Conservation (phyloP, 1,140 invertebrate species). For the Leucophenga varia region DNA sequence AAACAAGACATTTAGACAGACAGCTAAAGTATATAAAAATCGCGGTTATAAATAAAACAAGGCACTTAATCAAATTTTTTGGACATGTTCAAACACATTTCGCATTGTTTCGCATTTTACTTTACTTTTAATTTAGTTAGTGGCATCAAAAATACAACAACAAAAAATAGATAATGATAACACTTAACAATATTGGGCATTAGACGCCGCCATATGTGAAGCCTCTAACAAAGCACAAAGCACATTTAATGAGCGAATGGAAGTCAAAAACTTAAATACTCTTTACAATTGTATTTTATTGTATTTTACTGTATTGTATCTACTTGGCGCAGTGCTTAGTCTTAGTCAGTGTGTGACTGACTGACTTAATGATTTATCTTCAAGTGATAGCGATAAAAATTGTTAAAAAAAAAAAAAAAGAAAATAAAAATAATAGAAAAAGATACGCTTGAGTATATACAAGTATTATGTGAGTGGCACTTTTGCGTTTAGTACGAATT, state of each 20-base stretch:
- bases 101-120: conserved; percentile 15
- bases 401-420: conserved; percentile 2
- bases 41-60: conserved; percentile 2
- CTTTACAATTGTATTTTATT: too few relatives aligned
- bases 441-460: too few relatives aligned
- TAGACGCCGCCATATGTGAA: conserved; percentile 5
- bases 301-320: too few relatives aligned
- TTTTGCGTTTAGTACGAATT: conserved; percentile 28
- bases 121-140: too few relatives aligned
- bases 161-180: too few relatives aligned
- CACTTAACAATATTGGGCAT: conserved; percentile 35
- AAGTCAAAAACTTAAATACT: too few relatives aligned
- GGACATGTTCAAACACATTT: conserved; percentile 50
- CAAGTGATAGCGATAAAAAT: conserved; percentile 1
- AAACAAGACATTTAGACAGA: neutral
- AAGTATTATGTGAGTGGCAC: conserved; percentile 23
- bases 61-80: conserved; percentile 41
- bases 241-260: conserved; percentile 11
- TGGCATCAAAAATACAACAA: too few relatives aligned
- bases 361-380: neutral
- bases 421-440: too few relatives aligned
- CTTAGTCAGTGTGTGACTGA: neutral
- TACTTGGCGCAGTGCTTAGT: neutral
- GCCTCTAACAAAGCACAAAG: too few relatives aligned
- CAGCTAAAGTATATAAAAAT: neutral